A percentile compares a stretch with the other conserved stretches of the same genome.
Conservation (phyloP, 2,113 vertebrate species). For the Sinocyclocheilus rhinocerous region DNA sequence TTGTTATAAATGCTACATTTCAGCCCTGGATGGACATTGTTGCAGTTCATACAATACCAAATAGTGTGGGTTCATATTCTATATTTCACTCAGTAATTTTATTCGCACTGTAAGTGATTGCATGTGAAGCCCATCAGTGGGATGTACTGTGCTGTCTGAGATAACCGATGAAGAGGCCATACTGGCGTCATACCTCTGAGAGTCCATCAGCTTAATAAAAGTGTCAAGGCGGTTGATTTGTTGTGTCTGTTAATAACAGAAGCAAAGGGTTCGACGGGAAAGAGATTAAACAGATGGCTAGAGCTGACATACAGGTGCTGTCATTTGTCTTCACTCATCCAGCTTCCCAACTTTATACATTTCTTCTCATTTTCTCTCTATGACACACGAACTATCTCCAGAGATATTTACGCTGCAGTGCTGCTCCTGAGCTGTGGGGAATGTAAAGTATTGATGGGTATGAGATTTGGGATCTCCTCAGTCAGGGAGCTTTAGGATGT, state of each 20-base stretch:
- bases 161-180: conserved; percentile 53
- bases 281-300: conserved; percentile 35
- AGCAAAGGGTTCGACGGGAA: conserved; percentile 31
- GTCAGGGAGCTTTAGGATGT: neutral
- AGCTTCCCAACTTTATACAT: neutral
- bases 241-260: conserved; percentile 60
- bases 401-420: neutral
- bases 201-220: conserved; percentile 63
- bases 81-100: conserved; percentile 36
- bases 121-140: conserved; percentile 29
- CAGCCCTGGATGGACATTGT: conserved; percentile 2
- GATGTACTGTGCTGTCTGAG: conserved; percentile 49
- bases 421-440: neutral
- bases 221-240: conserved; percentile 56
- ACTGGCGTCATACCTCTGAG: conserved; percentile 58
- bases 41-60: conserved; percentile 11
- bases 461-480: neutral
- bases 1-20: conserved; percentile 17
- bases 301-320: conserved; percentile 23
- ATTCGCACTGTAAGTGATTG: conserved; percentile 45
- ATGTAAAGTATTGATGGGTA: neutral
- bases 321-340: conserved; percentile 29
- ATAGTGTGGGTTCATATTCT: conserved; percentile 15
- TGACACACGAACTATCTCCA: conserved; percentile 22
- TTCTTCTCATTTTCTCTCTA: conserved; percentile 22